phyloP scores from a whole-genome alignment of 1,140 invertebrate species.

The Drosophila burlai region DNA sequence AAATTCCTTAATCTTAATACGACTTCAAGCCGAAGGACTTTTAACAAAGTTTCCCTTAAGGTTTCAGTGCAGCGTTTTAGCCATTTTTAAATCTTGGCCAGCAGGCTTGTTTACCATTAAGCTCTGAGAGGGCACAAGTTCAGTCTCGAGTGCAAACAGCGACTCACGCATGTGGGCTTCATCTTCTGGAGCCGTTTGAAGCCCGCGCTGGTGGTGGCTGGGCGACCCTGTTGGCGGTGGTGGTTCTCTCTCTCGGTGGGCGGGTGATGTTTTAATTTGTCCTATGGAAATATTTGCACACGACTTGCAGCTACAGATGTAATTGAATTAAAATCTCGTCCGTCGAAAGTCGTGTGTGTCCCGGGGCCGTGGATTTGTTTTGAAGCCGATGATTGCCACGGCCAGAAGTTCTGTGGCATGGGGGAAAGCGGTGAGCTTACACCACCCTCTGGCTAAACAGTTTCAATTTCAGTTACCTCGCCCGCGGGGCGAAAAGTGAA shows the following conservation, averaged over 20 bases:
- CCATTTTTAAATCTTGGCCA: constrained; percentile 36
- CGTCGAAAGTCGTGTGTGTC: constrained; percentile 68
- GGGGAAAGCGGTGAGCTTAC: neutral
- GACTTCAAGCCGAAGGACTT: too few species aligned
- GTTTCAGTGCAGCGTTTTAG: constrained; percentile 3
- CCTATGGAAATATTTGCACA: constrained; percentile 82
- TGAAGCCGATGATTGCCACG: constrained; percentile 47
- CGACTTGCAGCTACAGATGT: constrained; percentile 81
- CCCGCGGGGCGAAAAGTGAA: constrained; percentile 53
- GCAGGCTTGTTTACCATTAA: constrained; percentile 29
- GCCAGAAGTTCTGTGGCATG: constrained; percentile 1
- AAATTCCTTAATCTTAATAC: neutral
- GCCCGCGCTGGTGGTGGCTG: constrained; percentile 5
- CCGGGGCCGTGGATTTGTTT: constrained; percentile 64
- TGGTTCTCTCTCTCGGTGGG: constrained; percentile 20
- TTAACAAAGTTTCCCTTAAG: neutral
- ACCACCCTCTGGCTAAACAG: constrained; percentile 46
- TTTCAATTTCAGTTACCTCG: constrained; percentile 65
- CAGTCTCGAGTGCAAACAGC: constrained; percentile 59
- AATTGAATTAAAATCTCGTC: constrained; percentile 83
- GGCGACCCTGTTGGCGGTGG: constrained; percentile 10
- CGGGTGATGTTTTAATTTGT: constrained; percentile 71
- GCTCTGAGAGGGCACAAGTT: constrained; percentile 37
- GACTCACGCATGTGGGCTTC: constrained; percentile 47
- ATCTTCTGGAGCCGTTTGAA: neutral